Percentiles rank a stretch among this genome's conserved stretches.
These are phyloP conservation scores for Corythornis cristatus DNA, from an alignment of 2,113 vertebrate species.

Conservation along the genomic window DNA sequence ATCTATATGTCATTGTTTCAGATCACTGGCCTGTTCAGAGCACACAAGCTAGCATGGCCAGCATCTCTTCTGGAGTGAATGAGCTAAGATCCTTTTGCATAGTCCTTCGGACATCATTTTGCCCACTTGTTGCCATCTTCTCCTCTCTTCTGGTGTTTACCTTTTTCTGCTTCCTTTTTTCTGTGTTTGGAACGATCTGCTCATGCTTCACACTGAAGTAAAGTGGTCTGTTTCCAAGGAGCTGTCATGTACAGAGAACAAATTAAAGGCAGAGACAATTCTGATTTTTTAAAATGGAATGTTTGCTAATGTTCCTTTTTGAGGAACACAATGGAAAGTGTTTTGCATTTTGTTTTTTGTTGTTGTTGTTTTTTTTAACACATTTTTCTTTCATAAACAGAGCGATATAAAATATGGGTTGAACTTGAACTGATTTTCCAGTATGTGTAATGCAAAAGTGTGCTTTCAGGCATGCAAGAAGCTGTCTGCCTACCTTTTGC, in stretches of 20 bases:
- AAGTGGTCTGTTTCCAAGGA: not conserved
- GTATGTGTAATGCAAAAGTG: not conserved
- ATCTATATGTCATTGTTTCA: not conserved
- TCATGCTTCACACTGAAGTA: rapidly evolving
- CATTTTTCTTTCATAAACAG: not conserved
- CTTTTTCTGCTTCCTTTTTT: not conserved
- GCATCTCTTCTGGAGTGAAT: not conserved
- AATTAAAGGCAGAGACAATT: not conserved
- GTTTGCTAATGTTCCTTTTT: not conserved
- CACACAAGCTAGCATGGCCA: not conserved
- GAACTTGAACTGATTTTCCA: not conserved
- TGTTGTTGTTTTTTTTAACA: not conserved
- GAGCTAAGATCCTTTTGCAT: not conserved
- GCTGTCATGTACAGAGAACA: not conserved
- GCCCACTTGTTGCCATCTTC: not conserved
- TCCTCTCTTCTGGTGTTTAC: not conserved
- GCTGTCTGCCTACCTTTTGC: not conserved
- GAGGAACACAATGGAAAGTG: not conserved
- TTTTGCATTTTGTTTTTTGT: not conserved
- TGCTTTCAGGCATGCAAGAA: not conserved
- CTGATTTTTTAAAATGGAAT: not conserved
- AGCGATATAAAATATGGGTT: not conserved
- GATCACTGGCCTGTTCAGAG: not conserved
- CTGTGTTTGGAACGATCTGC: not conserved
- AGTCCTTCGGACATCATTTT: not conserved